phyloP scores from a whole-genome alignment of 1,140 invertebrate species.

The Euura lappo region DNA sequence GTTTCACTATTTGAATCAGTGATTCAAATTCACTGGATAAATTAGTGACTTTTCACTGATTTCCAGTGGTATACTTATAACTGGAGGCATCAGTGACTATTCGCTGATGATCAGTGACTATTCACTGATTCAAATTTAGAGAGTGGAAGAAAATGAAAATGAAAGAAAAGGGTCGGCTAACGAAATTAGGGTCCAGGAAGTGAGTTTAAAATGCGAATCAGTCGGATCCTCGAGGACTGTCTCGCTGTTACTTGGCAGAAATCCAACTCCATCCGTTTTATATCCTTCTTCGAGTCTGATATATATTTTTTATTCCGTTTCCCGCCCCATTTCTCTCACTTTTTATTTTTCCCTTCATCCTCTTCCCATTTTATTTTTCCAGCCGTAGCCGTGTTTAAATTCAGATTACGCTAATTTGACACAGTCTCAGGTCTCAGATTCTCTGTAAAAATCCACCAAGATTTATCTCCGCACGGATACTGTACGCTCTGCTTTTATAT shows the following conservation, averaged over 20 bases:
- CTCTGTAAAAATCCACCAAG: too few species aligned
- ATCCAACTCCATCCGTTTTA: constrained; percentile 42
- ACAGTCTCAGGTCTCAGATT: not conserved
- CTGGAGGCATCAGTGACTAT: too few species aligned
- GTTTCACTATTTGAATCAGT: too few species aligned
- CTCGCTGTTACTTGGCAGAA: constrained; percentile 25
- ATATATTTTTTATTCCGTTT: constrained; percentile 19
- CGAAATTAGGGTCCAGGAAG: not conserved
- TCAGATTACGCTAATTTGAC: constrained; percentile 32
- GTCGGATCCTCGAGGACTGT: not conserved
- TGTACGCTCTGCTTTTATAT: too few species aligned
- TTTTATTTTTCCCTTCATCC: constrained; percentile 15
- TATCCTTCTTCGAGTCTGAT: constrained; percentile 18
- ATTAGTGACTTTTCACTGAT: too few species aligned
- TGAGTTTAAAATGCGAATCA: not conserved
- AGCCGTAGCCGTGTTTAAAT: constrained; percentile 30
- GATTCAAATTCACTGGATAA: too few species aligned
- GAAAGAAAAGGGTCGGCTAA: not conserved
- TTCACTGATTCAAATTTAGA: too few species aligned
- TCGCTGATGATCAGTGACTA: too few species aligned
- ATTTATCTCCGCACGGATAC: too few species aligned
- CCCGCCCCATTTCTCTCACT: not conserved
- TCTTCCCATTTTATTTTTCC: not conserved
- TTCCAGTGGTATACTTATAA: too few species aligned
- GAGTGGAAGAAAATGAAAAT: too few species aligned